Base-by-base conservation (phyloP, 2,113 vertebrate genomes). In the Hippocampus comes region DNA sequence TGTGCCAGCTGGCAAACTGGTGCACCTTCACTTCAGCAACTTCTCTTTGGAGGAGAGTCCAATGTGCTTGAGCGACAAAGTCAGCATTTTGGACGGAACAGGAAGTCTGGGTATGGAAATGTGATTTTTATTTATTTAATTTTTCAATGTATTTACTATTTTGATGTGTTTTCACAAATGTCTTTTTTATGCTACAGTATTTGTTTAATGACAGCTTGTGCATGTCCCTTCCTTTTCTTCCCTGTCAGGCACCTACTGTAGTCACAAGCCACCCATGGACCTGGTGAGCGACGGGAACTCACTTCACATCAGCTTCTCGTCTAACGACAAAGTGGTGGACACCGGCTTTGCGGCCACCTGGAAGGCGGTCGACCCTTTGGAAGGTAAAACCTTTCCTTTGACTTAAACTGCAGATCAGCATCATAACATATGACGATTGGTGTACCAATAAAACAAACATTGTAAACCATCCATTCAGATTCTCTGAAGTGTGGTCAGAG, bases 31-130 rank as follows among this genome's bases (percentile, higher is more conserved):
- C 63, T 94, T 93, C 70, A 42, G 69, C n/a, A 81, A 70, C 68
- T 92, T 93, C 78, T 92, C 91, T 14, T 84, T 93, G 81, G 93
- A 94, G 88, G 86, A 92, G 67, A 91, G 87, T 73, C 66, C 59
- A 75, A 15, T 85, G 63, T 93, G 92, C 57, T 18, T 90, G 9
- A 91, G 87, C 41, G 90, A 93, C 83, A 91, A 86, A 80, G 79
- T 94, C 77, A 74, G 49, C 23, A 70, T 93, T 80, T 81, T 67
- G 4, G 93, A 93, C 76, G 68, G 59, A 30, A 9, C 78, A 11
- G 87, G 92, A 80, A 84, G 59, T 65, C 74, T 94, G 53, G 93
- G 93, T 93, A 66, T 60, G 83, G 79, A 12, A 75, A 43, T 64
- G 68, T 56, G 15, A 61, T 68, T 30, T 21, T 2, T 30, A 25